These are phyloP conservation scores for Podargus strigoides DNA, from an alignment of 2,797 vertebrate species.

Conservation along the genomic window DNA sequence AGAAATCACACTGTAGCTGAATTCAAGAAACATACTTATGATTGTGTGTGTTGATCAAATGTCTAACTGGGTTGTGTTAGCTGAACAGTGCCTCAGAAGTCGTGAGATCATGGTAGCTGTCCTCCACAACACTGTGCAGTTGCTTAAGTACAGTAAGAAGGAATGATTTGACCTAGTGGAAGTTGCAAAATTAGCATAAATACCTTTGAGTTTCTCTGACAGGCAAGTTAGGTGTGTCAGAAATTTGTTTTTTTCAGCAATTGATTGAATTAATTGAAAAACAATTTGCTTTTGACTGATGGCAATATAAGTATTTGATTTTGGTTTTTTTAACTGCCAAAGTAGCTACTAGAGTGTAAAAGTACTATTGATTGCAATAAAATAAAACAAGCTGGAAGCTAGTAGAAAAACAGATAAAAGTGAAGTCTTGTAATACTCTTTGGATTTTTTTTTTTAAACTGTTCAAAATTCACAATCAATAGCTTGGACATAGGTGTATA, in stretches of 20 bases:
- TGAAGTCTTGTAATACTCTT: not conserved
- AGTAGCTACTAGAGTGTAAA: not conserved
- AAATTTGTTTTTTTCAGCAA: not conserved
- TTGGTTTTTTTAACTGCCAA: not conserved
- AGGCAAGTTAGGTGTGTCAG: not conserved
- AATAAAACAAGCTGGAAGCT: not conserved
- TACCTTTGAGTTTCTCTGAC: not conserved
- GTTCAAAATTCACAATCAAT: not conserved
- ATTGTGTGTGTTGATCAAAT: not conserved
- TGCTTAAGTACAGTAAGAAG: not conserved
- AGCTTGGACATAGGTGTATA: not conserved
- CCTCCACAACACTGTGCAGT: not conserved
- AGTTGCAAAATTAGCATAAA: not conserved
- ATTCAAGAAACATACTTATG: not conserved
- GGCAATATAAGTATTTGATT: not conserved
- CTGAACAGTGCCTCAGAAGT: not conserved
- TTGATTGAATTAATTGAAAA: not conserved
- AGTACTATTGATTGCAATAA: not conserved
- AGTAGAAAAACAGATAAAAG: not conserved
- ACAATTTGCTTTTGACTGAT: not conserved
- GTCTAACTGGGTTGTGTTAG: not conserved
- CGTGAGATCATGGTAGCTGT: not conserved
- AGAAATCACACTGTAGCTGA: not conserved
- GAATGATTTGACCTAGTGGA: not conserved
- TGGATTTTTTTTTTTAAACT: not conserved